Percentiles rank a stretch among this genome's conserved stretches.
Conservation (phyloP, 2,888 invertebrate species). For the Bibio marci region DNA sequence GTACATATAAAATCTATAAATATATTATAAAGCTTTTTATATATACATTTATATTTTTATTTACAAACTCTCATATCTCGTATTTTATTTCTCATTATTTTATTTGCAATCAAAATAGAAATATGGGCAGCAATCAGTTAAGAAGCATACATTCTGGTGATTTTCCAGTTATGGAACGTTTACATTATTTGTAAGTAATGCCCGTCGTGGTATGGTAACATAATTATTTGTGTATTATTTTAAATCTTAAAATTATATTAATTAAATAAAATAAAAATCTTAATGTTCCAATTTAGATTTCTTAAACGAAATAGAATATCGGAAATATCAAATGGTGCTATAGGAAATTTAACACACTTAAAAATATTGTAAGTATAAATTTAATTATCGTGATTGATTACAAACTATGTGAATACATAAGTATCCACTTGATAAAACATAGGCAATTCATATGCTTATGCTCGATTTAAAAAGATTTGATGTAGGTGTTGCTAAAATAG, state of each 20-base stretch:
- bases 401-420: too few relatives aligned
- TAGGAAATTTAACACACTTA: conserved; percentile 59
- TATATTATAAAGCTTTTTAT: too few relatives aligned
- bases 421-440: too few relatives aligned
- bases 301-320: conserved; percentile 73
- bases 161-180: conserved; percentile 50
- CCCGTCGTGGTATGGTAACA: too few relatives aligned
- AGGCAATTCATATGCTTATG: too few relatives aligned
- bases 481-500: too few relatives aligned
- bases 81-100: too few relatives aligned
- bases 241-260: conserved; percentile 8
- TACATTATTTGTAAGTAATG: conserved; percentile 65
- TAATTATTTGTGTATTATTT: conserved; percentile 9
- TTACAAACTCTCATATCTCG: too few relatives aligned
- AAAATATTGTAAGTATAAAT: conserved; percentile 65
- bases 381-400: too few relatives aligned
- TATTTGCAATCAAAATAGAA: too few relatives aligned
- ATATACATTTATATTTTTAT: conserved; percentile 1
- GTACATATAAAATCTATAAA: too few relatives aligned
- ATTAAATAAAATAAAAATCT: conserved; percentile 3
- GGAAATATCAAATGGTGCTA: conserved; percentile 59
- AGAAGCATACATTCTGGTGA: conserved; percentile 46
- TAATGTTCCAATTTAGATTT: conserved; percentile 41
- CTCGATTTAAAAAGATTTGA: too few relatives aligned
- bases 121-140: conserved; percentile 60